Evolutionary conservation across 2,113 vertebrate genomes (phyloP).

Genomic region (Microcebus tavaratra): DNA sequence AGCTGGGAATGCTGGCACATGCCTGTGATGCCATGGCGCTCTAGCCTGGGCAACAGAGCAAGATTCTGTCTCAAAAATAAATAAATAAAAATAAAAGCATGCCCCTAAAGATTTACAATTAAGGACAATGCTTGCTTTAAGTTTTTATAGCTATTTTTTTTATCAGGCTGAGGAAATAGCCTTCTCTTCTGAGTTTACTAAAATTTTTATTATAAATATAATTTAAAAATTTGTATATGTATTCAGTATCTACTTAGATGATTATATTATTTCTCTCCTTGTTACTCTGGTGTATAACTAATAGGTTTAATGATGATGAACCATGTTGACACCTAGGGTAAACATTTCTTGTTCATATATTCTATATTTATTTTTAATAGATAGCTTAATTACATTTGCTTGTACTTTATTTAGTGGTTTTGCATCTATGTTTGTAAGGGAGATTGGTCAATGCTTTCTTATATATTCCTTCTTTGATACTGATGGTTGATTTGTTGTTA

Average conservation of each 20-base stretch:
- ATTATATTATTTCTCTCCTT: background rate
- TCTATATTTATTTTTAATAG: background rate
- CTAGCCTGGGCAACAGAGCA: too few relatives aligned
- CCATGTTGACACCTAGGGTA: background rate
- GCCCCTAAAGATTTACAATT: background rate
- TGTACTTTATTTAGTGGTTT: conserved; percentile 1
- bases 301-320: conserved; percentile 1
- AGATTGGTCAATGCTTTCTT: background rate
- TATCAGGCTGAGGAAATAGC: background rate
- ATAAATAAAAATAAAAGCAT: background rate
- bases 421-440: background rate
- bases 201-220: background rate
- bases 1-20: too few relatives aligned
- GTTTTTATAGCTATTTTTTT: background rate
- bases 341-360: background rate
- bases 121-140: background rate
- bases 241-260: background rate
- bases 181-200: background rate
- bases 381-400: background rate
- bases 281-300: background rate
- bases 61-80: too few relatives aligned
- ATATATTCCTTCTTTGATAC: background rate
- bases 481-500: background rate
- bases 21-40: too few relatives aligned
- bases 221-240: background rate